These are phyloP conservation scores for Numida meleagris DNA, from an alignment of 2,113 vertebrate species.

Conservation along the genomic window DNA sequence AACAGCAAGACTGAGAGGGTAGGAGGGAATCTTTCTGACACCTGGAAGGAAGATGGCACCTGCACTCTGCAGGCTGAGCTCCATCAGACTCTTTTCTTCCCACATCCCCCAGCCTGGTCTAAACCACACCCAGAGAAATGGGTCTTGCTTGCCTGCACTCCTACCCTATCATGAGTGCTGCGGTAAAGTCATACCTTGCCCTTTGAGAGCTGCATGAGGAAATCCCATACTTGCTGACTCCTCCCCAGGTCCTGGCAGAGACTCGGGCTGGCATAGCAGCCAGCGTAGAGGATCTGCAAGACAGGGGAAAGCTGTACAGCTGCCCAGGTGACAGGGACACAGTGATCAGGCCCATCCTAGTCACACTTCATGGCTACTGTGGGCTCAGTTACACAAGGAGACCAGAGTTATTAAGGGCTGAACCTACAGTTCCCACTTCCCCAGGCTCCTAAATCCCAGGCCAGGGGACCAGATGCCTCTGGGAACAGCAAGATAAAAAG, in stretches of 20 bases:
- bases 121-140: neutral
- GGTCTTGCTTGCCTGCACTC: neutral
- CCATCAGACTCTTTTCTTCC: neutral
- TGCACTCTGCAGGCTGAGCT: neutral
- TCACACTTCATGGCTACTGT: neutral
- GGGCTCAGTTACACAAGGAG: neutral
- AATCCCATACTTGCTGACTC: slow-evolving; percentile 42
- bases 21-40: neutral
- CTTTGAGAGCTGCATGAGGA: slow-evolving; percentile 53
- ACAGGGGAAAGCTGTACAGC: neutral
- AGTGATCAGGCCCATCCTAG: neutral
- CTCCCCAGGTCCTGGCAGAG: slow-evolving; percentile 69
- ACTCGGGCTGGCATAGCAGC: slow-evolving; percentile 64
- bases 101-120: neutral
- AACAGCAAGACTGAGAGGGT: neutral
- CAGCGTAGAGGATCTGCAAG: slow-evolving; percentile 76
- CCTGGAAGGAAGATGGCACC: neutral
- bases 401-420: neutral
- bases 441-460: neutral
- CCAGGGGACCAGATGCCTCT: neutral
- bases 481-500: neutral
- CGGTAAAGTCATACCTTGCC: slow-evolving; percentile 68
- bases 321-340: neutral
- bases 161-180: neutral
- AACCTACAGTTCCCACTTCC: neutral